phyloP scores from a whole-genome alignment of 2,888 invertebrate species.

The Andrena haemorrhoa region DNA sequence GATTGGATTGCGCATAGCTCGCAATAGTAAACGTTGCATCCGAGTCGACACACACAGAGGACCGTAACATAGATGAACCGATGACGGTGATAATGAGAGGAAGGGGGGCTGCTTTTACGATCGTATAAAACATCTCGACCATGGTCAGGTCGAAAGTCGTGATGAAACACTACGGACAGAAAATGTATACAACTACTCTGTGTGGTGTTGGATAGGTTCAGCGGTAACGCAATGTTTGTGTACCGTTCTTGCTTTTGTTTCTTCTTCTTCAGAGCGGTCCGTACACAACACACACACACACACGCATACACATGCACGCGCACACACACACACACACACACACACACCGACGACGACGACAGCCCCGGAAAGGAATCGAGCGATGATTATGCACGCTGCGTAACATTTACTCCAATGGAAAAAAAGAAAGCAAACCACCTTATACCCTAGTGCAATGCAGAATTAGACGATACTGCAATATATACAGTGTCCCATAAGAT shows the following conservation, averaged over 20 bases:
- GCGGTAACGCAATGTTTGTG: conserved; percentile 3
- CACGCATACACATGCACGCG: too few species aligned
- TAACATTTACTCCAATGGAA: conserved; percentile 64
- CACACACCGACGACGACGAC: conserved; percentile 10
- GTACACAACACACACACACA: too few species aligned
- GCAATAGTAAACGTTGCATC: conserved; percentile 26
- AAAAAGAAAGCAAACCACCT: conserved; percentile 67
- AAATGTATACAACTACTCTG: conserved; percentile 52
- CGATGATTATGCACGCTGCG: conserved; percentile 45
- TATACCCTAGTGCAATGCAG: conserved; percentile 70
- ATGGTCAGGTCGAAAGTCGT: neutral
- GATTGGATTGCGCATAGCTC: conserved; percentile 39
- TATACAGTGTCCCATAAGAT: conserved; percentile 64
- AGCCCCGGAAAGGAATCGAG: conserved; percentile 29
- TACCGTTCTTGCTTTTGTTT: neutral
- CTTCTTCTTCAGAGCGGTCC: conserved; percentile 1
- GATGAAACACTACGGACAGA: conserved; percentile 38
- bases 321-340: conserved; percentile 6
- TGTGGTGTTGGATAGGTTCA: conserved; percentile 45
- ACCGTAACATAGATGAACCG: conserved; percentile 20
- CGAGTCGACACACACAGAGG: conserved; percentile 20
- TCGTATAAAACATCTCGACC: conserved; percentile 38
- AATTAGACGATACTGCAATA: conserved; percentile 71
- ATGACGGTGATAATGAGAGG: neutral
- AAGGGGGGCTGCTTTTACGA: conserved; percentile 7